These are phyloP conservation scores for Caradrina kadenii DNA, from an alignment of 2,888 invertebrate genomes.

Conservation along the genomic window DNA sequence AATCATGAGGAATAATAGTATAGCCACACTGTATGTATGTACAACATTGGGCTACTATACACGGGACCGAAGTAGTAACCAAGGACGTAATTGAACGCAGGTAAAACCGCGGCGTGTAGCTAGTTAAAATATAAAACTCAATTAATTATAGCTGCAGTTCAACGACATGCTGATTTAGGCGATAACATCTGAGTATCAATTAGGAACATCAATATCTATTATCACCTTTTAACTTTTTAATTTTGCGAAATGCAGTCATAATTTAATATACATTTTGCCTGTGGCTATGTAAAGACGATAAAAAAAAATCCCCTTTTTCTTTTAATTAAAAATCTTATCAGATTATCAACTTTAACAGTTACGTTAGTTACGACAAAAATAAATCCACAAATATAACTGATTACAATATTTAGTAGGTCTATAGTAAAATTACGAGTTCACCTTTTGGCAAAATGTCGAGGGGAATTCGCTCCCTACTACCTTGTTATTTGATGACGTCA, in stretches of 20 bases:
- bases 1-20: too few species aligned
- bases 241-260: neutral
- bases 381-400: neutral
- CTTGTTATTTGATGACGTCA: constrained; percentile 69
- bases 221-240: constrained; percentile 12
- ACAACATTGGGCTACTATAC: too few species aligned
- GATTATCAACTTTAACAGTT: constrained; percentile 25
- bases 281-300: neutral
- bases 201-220: neutral
- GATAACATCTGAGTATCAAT: constrained; percentile 21
- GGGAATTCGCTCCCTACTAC: constrained; percentile 62
- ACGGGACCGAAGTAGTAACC: too few species aligned
- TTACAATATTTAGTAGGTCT: constrained; percentile 4
- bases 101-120: too few species aligned
- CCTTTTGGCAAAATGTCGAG: constrained; percentile 72
- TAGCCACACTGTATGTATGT: too few species aligned
- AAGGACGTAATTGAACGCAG: too few species aligned
- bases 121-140: neutral
- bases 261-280: neutral
- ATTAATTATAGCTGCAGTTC: neutral
- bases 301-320: neutral
- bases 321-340: constrained; percentile 30
- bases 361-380: constrained; percentile 7
- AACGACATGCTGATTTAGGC: neutral
- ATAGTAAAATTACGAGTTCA: constrained; percentile 45